Evolutionary conservation across 2,113 vertebrate species (phyloP), one percentile per base, ranked within the genome.

Genomic region (Heterotilapia buettikoferi): DNA sequence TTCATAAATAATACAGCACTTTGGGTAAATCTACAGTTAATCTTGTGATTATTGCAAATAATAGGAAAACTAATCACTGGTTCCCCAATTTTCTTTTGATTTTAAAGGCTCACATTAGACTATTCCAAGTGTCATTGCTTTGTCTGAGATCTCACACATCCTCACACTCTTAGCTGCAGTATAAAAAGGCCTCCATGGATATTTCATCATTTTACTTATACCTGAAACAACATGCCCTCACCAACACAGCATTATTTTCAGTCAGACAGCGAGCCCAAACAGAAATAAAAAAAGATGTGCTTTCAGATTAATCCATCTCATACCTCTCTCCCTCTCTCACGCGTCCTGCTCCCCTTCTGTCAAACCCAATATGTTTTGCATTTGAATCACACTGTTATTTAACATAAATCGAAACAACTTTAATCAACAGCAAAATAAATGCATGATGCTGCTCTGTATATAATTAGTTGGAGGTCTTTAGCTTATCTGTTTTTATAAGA

Each of bases 381-480:
- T 92, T 94, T 93, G 90, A 94, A 94, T 92, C 89, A 84, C 85
- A 86, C 38, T 36, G 85, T 94, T 91, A 86, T 88, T 95, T 94
- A 94, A 91, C 94, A 93, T 93, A 94, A 95, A 96, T 93, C 89
- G 90, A 95, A 95, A 81, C 83, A 92, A 91, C 89, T 96, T 91
- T 93, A 96, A 95, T 94, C 92, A 94, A 92, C 92, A 66, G 84
- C 66, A 82, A 89, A 95, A 95, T 88, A 66, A 95, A 94, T 89
- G 93, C 88, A 86, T 47, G 50, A 91, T 81, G 90, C 83, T 6
- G 14, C 89, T 76, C 56, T 19, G 80, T 90, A 50, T 86, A 84
- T 92, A 93, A 96, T 95, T 93, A 95, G 91, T 89, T 29, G 82
- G 90, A 76, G 90, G 92, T 94, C 93, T 95, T 95, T 91, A 92